A percentile compares a stretch with the other conserved stretches of the same genome.
Evolutionary conservation across 2,888 invertebrate genomes (phyloP).

Genomic region (Drosophila austrosaltans): DNA sequence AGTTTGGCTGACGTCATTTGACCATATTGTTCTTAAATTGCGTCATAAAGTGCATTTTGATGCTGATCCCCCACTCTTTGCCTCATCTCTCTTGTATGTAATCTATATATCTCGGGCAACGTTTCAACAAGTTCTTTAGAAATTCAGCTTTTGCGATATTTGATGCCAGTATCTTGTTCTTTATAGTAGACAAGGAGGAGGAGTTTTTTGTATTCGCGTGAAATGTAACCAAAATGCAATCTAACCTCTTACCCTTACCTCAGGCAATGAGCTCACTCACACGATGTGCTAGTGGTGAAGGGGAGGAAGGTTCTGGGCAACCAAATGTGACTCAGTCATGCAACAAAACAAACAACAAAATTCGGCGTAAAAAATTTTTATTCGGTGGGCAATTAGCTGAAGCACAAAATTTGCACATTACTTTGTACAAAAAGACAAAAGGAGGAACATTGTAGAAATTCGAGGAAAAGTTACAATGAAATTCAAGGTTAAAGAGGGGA

Average conservation of each 20-base stretch:
- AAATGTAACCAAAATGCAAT: conserved; percentile 44
- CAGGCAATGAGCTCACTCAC: conserved; percentile 32
- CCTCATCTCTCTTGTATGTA: conserved; percentile 16
- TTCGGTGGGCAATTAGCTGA: conserved; percentile 65
- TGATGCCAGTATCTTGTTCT: conserved; percentile 31
- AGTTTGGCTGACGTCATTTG: conserved; percentile 39
- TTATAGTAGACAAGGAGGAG: conserved; percentile 6
- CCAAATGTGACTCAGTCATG: conserved; percentile 59
- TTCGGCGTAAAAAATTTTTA: conserved; percentile 39
- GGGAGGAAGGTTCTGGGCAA: neutral
- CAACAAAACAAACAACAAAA: conserved; percentile 52
- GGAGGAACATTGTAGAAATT: neutral
- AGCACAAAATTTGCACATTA: conserved; percentile 5
- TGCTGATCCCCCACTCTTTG: conserved; percentile 24
- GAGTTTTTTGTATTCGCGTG: conserved; percentile 48
- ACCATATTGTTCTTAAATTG: conserved; percentile 25
- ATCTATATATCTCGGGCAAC: conserved; percentile 23
- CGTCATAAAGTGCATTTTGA: conserved; percentile 37
- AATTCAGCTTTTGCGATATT: conserved; percentile 41
- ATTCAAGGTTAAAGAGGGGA: neutral
- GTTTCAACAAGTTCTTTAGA: conserved; percentile 37
- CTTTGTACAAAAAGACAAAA: neutral
- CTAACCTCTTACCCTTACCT: conserved; percentile 10
- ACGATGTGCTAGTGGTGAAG: neutral
- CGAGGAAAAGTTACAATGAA: conserved; percentile 7